phyloP scores from a whole-genome alignment of 2,888 invertebrate species.

The Megamerina dolium region DNA sequence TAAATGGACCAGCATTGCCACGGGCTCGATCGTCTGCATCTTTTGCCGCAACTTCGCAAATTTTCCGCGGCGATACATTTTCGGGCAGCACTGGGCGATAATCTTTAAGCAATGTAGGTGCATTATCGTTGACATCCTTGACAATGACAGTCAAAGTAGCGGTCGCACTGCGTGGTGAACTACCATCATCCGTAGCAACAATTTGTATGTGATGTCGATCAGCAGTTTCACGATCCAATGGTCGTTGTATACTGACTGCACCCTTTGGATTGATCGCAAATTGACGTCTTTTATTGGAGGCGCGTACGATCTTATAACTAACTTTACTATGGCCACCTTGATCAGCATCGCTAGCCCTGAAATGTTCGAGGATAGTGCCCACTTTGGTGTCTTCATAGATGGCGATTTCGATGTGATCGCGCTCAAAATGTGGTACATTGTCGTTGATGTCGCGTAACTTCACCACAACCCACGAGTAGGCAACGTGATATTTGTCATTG shows the following conservation, averaged over 20 bases:
- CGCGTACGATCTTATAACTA: slow-evolving; percentile 80
- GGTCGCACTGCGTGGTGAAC: slow-evolving; percentile 84
- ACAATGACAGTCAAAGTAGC: slow-evolving; percentile 89
- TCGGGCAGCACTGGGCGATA: slow-evolving; percentile 87
- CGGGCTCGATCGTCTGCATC: slow-evolving; percentile 88
- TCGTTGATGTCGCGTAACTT: slow-evolving; percentile 92
- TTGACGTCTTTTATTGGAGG: slow-evolving; percentile 84
- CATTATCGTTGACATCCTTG: slow-evolving; percentile 90
- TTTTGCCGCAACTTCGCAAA: slow-evolving; percentile 84
- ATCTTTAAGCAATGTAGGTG: slow-evolving; percentile 83
- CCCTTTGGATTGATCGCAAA: slow-evolving; percentile 92
- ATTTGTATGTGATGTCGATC: slow-evolving; percentile 92
- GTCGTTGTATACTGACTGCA: slow-evolving; percentile 85
- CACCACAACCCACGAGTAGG: slow-evolving; percentile 90
- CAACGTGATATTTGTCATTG: slow-evolving; percentile 93
- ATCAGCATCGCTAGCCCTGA: slow-evolving; percentile 91
- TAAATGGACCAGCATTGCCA: slow-evolving; percentile 91
- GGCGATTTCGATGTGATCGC: slow-evolving; percentile 83
- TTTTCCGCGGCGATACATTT: slow-evolving; percentile 82
- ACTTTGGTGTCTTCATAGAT: slow-evolving; percentile 87
- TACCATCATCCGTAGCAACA: slow-evolving; percentile 86
- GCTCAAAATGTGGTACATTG: slow-evolving; percentile 89
- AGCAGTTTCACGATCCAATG: slow-evolving; percentile 85
- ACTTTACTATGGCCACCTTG: slow-evolving; percentile 86
- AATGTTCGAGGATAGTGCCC: slow-evolving; percentile 84